Base-by-base conservation (phyloP, 2,888 invertebrate species). In the Caradrina clavipalpis region DNA sequence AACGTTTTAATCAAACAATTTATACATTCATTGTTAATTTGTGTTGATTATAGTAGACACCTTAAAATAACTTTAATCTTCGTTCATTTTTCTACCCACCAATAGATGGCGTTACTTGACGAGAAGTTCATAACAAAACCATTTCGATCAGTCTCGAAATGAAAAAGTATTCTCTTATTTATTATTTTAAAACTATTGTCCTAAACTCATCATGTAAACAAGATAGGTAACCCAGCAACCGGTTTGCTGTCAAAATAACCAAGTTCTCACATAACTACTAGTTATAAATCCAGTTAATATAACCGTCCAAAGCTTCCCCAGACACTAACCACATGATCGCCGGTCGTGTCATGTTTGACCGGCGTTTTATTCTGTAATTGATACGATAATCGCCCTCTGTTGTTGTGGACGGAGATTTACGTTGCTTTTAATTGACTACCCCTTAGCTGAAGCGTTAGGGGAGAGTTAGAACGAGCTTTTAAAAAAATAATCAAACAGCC, bases 311-410 rank as follows among this genome's bases (percentile, higher is more conserved):
- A 78, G 54, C 71, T 77, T 62, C 74, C 78, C 78, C 80, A 80
- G 91, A 93, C 88, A 92, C 66, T 80, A 93, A 88, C 89, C 93
- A 93, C 88, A 91, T 92, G 91, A 63, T 80, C 45, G 39, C 3
- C 45, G 17, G 15, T 45, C 68, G 56, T 69, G 78, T 75, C 80
- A 80, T 77, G 77, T 81, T 81, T 79, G 82, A 83, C 82, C 86
- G 85, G 69, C 80, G 65, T 75, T 76, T 80, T 69, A 81, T 83
- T 83, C 78, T 79, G 94, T 91, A 93, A 93, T 85, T 82, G 91
- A 93, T 92, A 90, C 88, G 81, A 86, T 91, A 93, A 93, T 91
- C 91, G 85, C 88, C 88, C 90, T 88, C 90, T 90, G 90, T 92
- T 87, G 78, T 84, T 83, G 80, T 76, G 81, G 75, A 81, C 85